phyloP scores from a whole-genome alignment of 2,113 vertebrate genomes.

The Rallus limicola region DNA sequence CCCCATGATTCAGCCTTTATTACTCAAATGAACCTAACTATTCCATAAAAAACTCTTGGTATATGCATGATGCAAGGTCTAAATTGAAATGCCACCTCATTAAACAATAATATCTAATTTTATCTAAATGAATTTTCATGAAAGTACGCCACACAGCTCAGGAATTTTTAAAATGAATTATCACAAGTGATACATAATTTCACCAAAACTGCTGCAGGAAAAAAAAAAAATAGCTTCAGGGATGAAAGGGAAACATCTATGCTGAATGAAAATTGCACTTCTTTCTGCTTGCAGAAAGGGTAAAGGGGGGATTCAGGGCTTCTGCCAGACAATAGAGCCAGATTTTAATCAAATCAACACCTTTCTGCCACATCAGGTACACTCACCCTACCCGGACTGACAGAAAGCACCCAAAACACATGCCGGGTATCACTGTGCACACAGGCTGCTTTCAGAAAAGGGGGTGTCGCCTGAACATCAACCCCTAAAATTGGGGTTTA shows the following conservation, averaged over 20 bases:
- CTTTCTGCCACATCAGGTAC: slow-evolving; percentile 21
- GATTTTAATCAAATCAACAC: slow-evolving; percentile 63
- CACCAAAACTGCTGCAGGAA: slow-evolving; percentile 77
- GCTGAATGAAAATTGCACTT: slow-evolving; percentile 71
- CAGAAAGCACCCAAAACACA: not conserved
- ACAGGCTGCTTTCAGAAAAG: not conserved
- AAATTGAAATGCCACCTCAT: slow-evolving; percentile 91
- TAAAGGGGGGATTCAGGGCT: not conserved
- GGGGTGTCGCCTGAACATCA: not conserved
- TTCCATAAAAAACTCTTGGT: slow-evolving; percentile 93
- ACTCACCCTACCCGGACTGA: not conserved
- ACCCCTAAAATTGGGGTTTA: not conserved
- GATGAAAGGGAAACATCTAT: slow-evolving; percentile 76
- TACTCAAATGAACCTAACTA: slow-evolving; percentile 99
- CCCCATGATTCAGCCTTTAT: slow-evolving; percentile 98
- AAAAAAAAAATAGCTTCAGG: slow-evolving; percentile 69
- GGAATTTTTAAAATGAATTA: slow-evolving; percentile 89
- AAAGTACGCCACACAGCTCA: slow-evolving; percentile 85
- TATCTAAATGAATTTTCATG: slow-evolving; percentile 90
- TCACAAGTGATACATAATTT: slow-evolving; percentile 85
- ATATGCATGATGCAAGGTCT: slow-evolving; percentile 84
- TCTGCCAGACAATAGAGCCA: slow-evolving; percentile 17
- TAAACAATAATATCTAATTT: slow-evolving; percentile 91
- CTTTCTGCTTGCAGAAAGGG: slow-evolving; percentile 44
- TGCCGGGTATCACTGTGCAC: not conserved